phyloP scores from a whole-genome alignment of 2,888 invertebrate genomes.

The Dolichomitus sp. region DNA sequence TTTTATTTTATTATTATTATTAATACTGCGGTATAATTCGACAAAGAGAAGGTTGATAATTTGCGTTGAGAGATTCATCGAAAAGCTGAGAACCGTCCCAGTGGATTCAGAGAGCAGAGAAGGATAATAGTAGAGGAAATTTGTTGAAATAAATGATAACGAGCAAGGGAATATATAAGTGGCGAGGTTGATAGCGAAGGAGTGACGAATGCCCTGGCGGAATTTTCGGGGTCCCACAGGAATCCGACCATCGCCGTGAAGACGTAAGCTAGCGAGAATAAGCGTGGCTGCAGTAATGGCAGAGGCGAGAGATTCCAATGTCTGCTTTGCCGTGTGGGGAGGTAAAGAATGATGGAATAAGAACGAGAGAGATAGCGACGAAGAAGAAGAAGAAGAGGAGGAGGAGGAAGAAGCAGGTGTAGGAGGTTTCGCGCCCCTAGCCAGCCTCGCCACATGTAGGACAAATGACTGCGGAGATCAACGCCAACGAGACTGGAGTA shows the following conservation, averaged over 20 bases:
- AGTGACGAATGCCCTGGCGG: conserved; percentile 37
- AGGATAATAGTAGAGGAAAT: conserved; percentile 22
- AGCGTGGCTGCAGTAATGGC: conserved; percentile 16
- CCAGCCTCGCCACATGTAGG: conserved; percentile 9
- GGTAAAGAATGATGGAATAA: conserved; percentile 35
- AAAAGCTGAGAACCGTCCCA: background rate
- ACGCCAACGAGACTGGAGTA: conserved; percentile 37
- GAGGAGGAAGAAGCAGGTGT: conserved; percentile 4
- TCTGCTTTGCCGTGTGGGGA: conserved; percentile 5
- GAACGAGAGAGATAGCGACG: background rate
- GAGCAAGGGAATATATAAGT: conserved; percentile 6
- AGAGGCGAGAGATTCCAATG: conserved; percentile 26
- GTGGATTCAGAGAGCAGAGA: background rate
- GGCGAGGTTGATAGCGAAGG: conserved; percentile 15
- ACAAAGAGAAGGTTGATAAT: background rate
- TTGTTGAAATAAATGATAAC: conserved; percentile 52
- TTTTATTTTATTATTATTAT: no score
- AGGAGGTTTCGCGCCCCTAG: conserved; percentile 14
- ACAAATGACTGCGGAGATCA: conserved; percentile 50
- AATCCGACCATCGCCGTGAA: conserved; percentile 12
- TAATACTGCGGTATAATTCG: no score
- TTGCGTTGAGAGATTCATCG: background rate
- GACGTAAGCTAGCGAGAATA: conserved; percentile 8
- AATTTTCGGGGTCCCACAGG: conserved; percentile 12
- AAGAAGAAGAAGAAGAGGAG: background rate